Base-by-base conservation (phyloP, 1,140 invertebrate genomes). In the Drosophila mauritiana region DNA sequence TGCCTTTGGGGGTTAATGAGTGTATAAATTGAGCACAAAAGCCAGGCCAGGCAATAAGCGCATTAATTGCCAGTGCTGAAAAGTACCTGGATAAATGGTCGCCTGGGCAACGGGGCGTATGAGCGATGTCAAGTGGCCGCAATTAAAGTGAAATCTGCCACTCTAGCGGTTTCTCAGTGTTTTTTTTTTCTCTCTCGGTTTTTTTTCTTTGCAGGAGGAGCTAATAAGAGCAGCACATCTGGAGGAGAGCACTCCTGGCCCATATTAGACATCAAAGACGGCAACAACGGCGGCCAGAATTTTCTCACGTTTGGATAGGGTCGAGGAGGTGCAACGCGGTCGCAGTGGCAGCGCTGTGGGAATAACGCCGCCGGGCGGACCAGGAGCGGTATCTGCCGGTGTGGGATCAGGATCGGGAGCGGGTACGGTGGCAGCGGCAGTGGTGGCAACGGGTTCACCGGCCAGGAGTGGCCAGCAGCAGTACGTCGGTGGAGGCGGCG, bases 261-360 rank as follows among this genome's bases (percentile, higher is more conserved):
- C 54, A 17, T 11, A 62, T 52, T 65, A 48, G 75, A 62, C 75
- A 64, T 64, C 51, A 90, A 83, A 68, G 70, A 91, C 90, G 90
- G 90, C 90, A 84, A 91, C 90, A 85, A 91, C 90, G 86, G 90
- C 90, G 90, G 90, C 90, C 74, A 82, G 90, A 90, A 88, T 91
- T 75, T 91, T 90, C 70, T 91, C 90, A 55, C 90, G 90, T 85
- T 91, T 90, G 80, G 90, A 91, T 85, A 89, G 83, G 67, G 78
- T 91, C 75, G 90, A 91, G 75, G 90, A 88, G 90, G 80, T 89
- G 90, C 79, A 91, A 86, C 90, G 78, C 64, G 65, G 83, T 80
- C 84, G 89, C 80, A 91, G 89, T 91, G 89, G 89, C 90, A 91
- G 89, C 89, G 84, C 89, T 67, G 79, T 89, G 61, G 89, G 83